Base-by-base conservation (phyloP, 2,113 vertebrate genomes). In the Xyrauchen texanus region DNA sequence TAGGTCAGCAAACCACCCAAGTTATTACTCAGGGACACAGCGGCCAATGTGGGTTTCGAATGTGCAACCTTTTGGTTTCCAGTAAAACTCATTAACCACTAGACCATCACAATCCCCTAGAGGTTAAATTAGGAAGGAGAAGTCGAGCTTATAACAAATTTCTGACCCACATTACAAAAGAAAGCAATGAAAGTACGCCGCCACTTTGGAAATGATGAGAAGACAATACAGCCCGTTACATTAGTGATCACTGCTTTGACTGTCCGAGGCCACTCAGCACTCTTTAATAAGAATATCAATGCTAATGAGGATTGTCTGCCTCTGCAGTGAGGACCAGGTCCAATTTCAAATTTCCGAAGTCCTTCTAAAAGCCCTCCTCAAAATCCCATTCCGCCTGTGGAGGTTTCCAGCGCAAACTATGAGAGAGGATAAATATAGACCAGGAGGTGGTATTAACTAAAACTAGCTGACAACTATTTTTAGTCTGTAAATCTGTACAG, bases 401-500 rank as follows among this genome's bases (percentile, higher is more conserved):
- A 70, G 73, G 65, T 65, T 51, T 81, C 44, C n/a, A 64, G 68
- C 55, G 68, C 70, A 58, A 80, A 83, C 80, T 72, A 53, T 60
- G 60, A 63, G 15, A n/a, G 57, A 42, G 3, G 9, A 47, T 82
- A 85, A 78, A 83, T 81, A 81, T 83, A 85, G 68, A 15, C 69
- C 8, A 12, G 34, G 58, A 81, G 47, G 60, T 76, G 63, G 70
- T 65, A 83, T 83, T 78, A 85, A 84, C 81, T 78, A 83, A 88
- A 85, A 81, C 76, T 69, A 82, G 81, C 61, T 58, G 47, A 52
- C 16, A 4, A n/a, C 79, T 88, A 87, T 87, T 82, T 81, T 80
- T 85, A 86, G 82, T 52, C 13, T 3, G 53, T 52, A 81, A 86
- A 81, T 80, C 79, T 76, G 53, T 83, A 80, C 82, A 87, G 84